Conservation (phyloP, 2,113 vertebrate genomes). For the Spheniscus mendiculus region DNA sequence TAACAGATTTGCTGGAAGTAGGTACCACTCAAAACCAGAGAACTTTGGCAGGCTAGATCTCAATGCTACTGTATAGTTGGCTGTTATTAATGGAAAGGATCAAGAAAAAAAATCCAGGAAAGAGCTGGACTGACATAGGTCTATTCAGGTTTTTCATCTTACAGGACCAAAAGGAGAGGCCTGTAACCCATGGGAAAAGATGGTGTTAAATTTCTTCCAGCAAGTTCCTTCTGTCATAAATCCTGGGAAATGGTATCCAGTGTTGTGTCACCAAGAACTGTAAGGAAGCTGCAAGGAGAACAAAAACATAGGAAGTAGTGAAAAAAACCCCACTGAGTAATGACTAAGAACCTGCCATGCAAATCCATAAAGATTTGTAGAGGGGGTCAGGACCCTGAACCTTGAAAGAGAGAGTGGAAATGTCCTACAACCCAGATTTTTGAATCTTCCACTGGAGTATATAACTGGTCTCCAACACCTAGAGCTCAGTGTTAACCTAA, state of each 20-base stretch:
- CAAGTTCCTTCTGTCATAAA: not conserved
- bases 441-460: not conserved
- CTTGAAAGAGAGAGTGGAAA: not conserved
- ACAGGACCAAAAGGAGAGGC: not conserved
- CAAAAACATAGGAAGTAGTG: not conserved
- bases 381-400: fast-evolving
- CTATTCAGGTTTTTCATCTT: not conserved
- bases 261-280: not conserved
- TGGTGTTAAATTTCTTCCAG: not conserved
- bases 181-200: not conserved
- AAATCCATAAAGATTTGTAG: not conserved
- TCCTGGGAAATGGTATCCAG: not conserved
- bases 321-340: fast-evolving
- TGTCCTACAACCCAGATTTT: not conserved
- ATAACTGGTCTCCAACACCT: not conserved
- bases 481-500: not conserved
- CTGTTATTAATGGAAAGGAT: not conserved
- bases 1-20: not conserved
- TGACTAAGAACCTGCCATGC: not conserved
- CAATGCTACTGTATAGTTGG: not conserved
- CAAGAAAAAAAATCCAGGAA: not conserved
- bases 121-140: not conserved
- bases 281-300: not conserved
- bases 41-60: not conserved
- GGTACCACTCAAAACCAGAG: not conserved